Conservation (phyloP, 2,888 invertebrate species). For the Scrobipalpa costella region DNA sequence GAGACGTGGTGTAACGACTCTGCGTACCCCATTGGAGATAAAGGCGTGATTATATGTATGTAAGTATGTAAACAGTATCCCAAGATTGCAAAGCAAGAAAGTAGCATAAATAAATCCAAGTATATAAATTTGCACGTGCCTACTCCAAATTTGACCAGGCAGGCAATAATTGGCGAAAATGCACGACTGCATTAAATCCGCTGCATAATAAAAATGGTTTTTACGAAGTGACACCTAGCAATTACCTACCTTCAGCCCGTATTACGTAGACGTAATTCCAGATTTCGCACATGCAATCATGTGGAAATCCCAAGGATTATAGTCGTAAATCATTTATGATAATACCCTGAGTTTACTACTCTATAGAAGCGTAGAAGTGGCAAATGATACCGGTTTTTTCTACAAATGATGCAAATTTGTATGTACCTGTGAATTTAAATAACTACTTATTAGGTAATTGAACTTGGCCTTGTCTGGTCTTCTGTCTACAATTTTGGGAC, state of each 20-base stretch:
- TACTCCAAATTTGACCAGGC: not conserved
- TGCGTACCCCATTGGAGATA: too few relatives aligned
- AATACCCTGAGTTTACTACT: not conserved
- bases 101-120: too few relatives aligned
- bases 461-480: not conserved
- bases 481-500: not conserved
- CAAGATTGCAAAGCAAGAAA: too few relatives aligned
- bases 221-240: constrained; percentile 37
- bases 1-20: too few relatives aligned
- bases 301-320: constrained; percentile 34
- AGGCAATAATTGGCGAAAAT: not conserved
- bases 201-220: not conserved
- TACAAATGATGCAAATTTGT: not conserved
- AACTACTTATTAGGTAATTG: constrained; percentile 2
- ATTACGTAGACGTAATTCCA: constrained; percentile 36
- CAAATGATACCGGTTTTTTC: too few relatives aligned
- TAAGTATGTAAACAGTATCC: too few relatives aligned
- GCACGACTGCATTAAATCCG: not conserved
- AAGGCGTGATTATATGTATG: too few relatives aligned
- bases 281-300: constrained; percentile 38
- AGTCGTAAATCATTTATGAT: constrained; percentile 14
- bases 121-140: constrained; percentile 3
- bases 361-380: too few relatives aligned
- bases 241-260: constrained; percentile 15
- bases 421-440: not conserved